phyloP scores from a whole-genome alignment of 2,797 vertebrate species.

The Siniperca obscura region DNA sequence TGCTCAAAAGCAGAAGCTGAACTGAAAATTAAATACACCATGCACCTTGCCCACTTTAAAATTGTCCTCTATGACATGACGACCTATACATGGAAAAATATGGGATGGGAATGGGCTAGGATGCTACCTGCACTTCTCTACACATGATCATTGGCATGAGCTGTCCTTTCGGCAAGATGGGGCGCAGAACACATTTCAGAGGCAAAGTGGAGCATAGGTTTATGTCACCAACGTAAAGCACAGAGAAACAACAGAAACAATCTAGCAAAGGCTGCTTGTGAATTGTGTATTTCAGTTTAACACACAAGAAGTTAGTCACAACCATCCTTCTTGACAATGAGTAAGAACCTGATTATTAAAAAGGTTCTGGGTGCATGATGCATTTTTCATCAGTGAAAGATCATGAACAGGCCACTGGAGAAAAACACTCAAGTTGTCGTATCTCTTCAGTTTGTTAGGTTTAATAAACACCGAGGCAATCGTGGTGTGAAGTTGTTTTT shows the following conservation, averaged over 20 bases:
- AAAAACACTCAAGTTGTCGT: not conserved
- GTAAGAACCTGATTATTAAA: not conserved
- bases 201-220: not conserved
- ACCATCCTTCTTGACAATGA: not conserved
- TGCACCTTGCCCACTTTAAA: not conserved
- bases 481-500: not conserved
- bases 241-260: not conserved
- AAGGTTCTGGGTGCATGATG: not conserved
- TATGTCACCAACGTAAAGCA: not conserved
- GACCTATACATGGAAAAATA: not conserved
- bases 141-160: not conserved
- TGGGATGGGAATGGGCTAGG: not conserved
- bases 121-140: not conserved
- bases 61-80: not conserved
- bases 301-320: not conserved
- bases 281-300: not conserved
- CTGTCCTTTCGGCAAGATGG: not conserved
- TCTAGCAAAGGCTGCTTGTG: not conserved
- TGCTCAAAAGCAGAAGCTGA: constrained; percentile 21
- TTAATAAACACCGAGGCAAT: not conserved
- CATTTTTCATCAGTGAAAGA: not conserved
- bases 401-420: not conserved
- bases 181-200: not conserved
- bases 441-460: not conserved
- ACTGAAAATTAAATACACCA: constrained; percentile 6